Conservation (phyloP, 2,888 invertebrate genomes). For the Spatulosminthurus flaviceps region DNA sequence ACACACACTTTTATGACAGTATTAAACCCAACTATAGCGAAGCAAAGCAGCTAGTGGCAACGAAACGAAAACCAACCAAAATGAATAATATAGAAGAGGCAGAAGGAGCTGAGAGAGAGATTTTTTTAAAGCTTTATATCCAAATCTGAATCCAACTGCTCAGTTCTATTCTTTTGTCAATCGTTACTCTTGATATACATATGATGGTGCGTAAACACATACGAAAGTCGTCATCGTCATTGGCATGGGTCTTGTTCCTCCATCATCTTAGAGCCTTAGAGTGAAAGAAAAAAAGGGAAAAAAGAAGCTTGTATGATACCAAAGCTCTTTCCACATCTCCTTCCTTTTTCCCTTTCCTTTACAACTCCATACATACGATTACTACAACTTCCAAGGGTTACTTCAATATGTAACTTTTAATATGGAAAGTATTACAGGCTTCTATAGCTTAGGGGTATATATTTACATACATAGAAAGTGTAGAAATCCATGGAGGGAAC, state of each 20-base stretch:
- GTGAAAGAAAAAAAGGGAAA: neutral
- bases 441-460: too few relatives aligned
- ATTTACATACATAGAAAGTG: too few relatives aligned
- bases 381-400: too few relatives aligned
- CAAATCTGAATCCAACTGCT: conserved; percentile 14
- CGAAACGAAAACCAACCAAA: neutral
- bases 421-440: too few relatives aligned
- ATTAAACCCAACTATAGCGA: too few relatives aligned
- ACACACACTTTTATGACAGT: neutral
- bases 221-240: conserved; percentile 18
- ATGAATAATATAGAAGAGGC: neutral
- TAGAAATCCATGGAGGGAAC: too few relatives aligned
- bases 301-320: neutral
- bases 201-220: conserved; percentile 12
- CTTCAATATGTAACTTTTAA: too few relatives aligned
- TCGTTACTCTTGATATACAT: conserved; percentile 1
- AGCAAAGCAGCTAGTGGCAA: neutral
- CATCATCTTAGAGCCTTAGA: conserved; percentile 7
- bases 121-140: conserved; percentile 18
- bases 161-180: conserved; percentile 14
- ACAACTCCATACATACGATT: neutral
- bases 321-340: conserved; percentile 14
- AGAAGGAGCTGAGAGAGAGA: neutral
- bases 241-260: conserved; percentile 3
- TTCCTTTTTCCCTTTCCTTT: neutral